Evolutionary conservation across 2,888 invertebrate species (phyloP), one percentile per base, ranked within the genome.

Genomic region (Euclidia mi): DNA sequence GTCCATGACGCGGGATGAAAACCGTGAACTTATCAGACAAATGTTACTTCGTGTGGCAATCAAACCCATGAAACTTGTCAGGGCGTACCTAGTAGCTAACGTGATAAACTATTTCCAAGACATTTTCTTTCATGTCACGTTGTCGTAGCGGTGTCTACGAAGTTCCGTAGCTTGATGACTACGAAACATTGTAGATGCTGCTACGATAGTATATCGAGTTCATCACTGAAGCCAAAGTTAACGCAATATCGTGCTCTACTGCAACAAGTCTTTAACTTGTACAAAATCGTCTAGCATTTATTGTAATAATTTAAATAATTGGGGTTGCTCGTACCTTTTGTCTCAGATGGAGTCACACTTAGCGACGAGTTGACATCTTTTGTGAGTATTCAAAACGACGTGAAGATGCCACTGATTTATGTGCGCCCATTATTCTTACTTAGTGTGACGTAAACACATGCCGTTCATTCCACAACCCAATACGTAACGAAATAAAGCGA

Each of bases 351-450:
- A 81, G 82, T 81, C 76, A 79, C 79, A 76, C 78, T 80, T 82
- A 76, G 72, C 71, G 73, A 72, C 69, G 76, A 76, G 78, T 78
- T 83, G 86, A 84, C 84, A 81, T 82, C 81, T 82, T 86, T 86
- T 85, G 84, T 84, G 83, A 81, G 85, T 84, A 88, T 89, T 89
- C 87, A 89, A 87, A 89, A 88, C 85, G 87, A 86, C 84, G 83
- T 81, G 86, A 87, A 87, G 88, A 91, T 84, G 85, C 82, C 82
- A 78, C 89, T 89, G 91, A 91, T 91, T 90, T 91, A 91, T 89
- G 84, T 82, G 62, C 68, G 64, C 63, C 81, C 87, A 90, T 91
- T 90, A 90, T 84, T 91, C 91, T 90, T 89, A 86, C 90, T 90
- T 90, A 90, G 71, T 70, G 80, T 79, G 89, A 89, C 86, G 86